Conservation (phyloP, 2,113 vertebrate species). For the Perognathus longimembris region DNA sequence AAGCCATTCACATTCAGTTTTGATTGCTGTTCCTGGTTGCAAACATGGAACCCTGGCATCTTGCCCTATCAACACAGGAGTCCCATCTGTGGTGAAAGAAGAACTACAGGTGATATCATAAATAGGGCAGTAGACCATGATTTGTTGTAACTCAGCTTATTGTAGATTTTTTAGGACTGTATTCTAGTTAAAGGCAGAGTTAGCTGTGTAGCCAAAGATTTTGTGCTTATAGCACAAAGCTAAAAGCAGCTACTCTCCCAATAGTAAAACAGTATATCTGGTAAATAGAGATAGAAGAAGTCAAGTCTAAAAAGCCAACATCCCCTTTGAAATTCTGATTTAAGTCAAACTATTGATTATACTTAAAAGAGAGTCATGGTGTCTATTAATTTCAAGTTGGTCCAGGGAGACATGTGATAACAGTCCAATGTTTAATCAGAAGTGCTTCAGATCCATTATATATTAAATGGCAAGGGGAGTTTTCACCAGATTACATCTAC, state of each 20-base stretch:
- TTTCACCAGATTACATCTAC: neutral
- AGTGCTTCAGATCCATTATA: neutral
- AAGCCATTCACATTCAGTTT: constrained; percentile 33
- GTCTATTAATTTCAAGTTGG: constrained; percentile 23
- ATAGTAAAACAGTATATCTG: neutral
- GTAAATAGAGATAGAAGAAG: neutral
- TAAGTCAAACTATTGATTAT: constrained; percentile 24
- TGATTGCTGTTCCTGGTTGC: constrained; percentile 56
- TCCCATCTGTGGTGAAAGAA: constrained; percentile 59
- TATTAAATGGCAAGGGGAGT: constrained; percentile 26
- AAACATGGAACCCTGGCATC: constrained; percentile 47
- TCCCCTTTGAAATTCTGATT: neutral
- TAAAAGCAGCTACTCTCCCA: constrained; percentile 11
- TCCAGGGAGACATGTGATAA: neutral
- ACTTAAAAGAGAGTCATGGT: constrained; percentile 40
- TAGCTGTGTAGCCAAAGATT: neutral
- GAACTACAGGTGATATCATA: neutral
- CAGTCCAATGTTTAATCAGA: neutral
- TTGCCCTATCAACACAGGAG: neutral
- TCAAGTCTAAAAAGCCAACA: neutral
- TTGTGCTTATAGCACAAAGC: constrained; percentile 17
- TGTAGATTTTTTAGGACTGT: constrained; percentile 25
- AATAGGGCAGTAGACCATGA: neutral
- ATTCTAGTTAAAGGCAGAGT: constrained; percentile 9
- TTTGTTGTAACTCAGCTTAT: constrained; percentile 35